Conservation (phyloP, 2,888 invertebrate genomes). For the Epinotia bilunana region DNA sequence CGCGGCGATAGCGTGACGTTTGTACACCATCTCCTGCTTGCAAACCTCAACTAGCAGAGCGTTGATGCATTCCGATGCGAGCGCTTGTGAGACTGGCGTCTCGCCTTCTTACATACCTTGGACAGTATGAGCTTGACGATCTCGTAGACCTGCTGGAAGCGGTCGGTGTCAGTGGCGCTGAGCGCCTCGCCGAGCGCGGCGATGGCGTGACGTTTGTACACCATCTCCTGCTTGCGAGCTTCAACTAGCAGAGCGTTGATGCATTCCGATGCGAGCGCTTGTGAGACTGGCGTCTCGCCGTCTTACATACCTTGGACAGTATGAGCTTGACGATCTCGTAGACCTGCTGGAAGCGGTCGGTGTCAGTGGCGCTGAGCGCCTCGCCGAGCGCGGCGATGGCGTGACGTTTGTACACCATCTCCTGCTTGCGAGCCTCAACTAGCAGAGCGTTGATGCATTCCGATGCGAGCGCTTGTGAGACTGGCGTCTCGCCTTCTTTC, state of each 20-base stretch:
- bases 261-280: conserved; percentile 71
- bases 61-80: too few relatives aligned
- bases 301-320: conserved; percentile 85
- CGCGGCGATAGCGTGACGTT: conserved; percentile 82
- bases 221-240: conserved; percentile 90
- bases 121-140: conserved; percentile 89
- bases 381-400: conserved; percentile 89
- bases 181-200: conserved; percentile 89
- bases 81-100: too few relatives aligned
- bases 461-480: too few relatives aligned
- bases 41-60: conserved; percentile 56
- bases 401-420: too few relatives aligned
- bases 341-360: conserved; percentile 91
- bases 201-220: conserved; percentile 90
- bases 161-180: conserved; percentile 88
- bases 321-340: conserved; percentile 90
- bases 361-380: conserved; percentile 88
- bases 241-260: conserved; percentile 91
- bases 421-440: too few relatives aligned
- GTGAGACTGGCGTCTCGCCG: conserved; percentile 53
- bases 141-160: conserved; percentile 91
- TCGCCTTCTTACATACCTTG: conserved; percentile 78
- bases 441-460: too few relatives aligned
- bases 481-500: conserved; percentile 62
- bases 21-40: not conserved